Percentiles rank a stretch among this genome's conserved stretches.
These are phyloP conservation scores for Drosophila triauraria DNA, from an alignment of 1,140 invertebrate genomes.

Conservation along the genomic window DNA sequence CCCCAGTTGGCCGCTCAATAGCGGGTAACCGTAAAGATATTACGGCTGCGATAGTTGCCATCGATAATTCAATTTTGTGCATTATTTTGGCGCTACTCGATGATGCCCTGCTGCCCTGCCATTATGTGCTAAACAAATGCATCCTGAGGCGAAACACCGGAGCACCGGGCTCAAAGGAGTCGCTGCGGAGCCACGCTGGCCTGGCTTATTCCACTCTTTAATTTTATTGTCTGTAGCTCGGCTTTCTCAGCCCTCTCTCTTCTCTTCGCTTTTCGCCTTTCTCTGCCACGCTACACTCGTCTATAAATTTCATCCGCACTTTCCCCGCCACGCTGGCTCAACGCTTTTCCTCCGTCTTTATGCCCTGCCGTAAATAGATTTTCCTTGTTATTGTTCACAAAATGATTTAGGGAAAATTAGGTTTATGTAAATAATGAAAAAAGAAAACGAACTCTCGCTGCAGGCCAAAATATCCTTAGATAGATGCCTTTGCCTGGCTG, in stretches of 20 bases:
- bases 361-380: conserved; percentile 76
- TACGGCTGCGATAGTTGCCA: conserved; percentile 59
- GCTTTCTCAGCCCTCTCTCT: conserved; percentile 42
- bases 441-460: conserved; percentile 46
- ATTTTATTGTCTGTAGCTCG: conserved; percentile 77
- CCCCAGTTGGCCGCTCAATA: conserved; percentile 32
- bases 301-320: conserved; percentile 67
- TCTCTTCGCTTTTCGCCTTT: conserved; percentile 5
- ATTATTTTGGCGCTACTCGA: conserved; percentile 77
- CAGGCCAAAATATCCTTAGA: conserved; percentile 61
- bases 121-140: conserved; percentile 80
- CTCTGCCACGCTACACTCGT: conserved; percentile 54
- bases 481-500: conserved; percentile 34
- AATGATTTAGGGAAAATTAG: conserved; percentile 84
- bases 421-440: conserved; percentile 84
- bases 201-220: conserved; percentile 69
- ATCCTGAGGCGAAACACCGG: conserved; percentile 53
- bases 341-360: conserved; percentile 42
- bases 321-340: conserved; percentile 31
- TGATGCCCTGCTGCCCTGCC: conserved; percentile 64
- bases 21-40: conserved; percentile 79
- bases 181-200: conserved; percentile 44
- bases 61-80: conserved; percentile 83
- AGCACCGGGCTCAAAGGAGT: conserved; percentile 37
- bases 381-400: conserved; percentile 80